A percentile compares a stretch with the other conserved stretches of the same genome.
These are phyloP conservation scores for Lytechinus variegatus DNA, from an alignment of 35 echinoderm and acorn worm genomes.

Conservation along the genomic window DNA sequence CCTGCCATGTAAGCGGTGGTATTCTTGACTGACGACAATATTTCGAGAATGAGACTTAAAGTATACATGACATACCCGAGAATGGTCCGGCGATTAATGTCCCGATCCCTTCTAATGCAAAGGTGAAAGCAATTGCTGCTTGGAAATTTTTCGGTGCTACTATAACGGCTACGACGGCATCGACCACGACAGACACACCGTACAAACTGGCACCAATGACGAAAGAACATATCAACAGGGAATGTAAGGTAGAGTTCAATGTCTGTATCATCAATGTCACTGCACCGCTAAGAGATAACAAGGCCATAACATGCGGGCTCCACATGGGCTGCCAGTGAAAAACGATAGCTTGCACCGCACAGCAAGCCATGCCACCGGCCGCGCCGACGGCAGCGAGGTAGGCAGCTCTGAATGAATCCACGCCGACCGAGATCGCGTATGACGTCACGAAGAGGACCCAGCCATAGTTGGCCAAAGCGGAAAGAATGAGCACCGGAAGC, in stretches of 20 bases:
- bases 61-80: neutral
- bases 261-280: conserved; percentile 28
- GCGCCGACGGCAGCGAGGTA: conserved; percentile 23
- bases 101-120: conserved; percentile 32
- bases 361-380: neutral
- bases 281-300: neutral
- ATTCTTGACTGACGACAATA: neutral
- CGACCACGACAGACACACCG: neutral
- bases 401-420: conserved; percentile 23
- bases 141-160: conserved; percentile 18
- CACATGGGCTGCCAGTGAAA: neutral
- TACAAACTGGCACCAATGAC: conserved; percentile 33
- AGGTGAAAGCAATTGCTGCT: conserved; percentile 34
- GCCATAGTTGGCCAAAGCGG: conserved; percentile 13
- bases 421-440: conserved; percentile 19
- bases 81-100: conserved; percentile 30
- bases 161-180: conserved; percentile 16
- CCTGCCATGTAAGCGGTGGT: too few species aligned
- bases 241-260: neutral
- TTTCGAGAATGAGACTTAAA: neutral
- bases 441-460: conserved; percentile 47
- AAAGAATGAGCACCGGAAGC: conserved; percentile 30
- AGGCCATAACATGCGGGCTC: conserved; percentile 27
- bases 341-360: neutral
- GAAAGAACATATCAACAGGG: conserved; percentile 17